Percentiles rank a stretch among this genome's conserved stretches.
These are phyloP conservation scores for Martes martes DNA, from an alignment of 2,113 vertebrate species.

Conservation along the genomic window DNA sequence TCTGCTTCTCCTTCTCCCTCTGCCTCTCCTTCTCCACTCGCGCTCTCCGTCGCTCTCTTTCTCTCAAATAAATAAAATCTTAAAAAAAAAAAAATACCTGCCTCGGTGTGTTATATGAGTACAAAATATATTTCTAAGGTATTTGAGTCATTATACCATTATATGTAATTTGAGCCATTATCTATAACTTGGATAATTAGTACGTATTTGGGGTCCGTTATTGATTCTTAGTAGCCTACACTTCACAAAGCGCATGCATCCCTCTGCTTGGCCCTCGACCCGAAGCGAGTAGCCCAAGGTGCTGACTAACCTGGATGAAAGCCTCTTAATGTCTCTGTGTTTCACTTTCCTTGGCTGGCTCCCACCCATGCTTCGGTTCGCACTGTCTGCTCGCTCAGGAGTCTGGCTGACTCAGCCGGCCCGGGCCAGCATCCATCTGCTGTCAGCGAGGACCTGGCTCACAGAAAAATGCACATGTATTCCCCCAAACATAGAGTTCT, in stretches of 20 bases:
- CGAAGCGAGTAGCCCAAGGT: not conserved
- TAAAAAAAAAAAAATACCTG: not conserved
- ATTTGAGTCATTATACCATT: not conserved
- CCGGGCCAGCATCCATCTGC: conserved; percentile 50
- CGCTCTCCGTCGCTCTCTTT: not conserved
- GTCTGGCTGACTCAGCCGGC: conserved; percentile 49
- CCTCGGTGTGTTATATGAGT: not conserved
- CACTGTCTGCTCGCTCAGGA: not conserved
- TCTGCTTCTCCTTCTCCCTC: not conserved
- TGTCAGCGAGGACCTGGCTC: conserved; percentile 29
- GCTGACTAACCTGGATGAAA: conserved; percentile 21
- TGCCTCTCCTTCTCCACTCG: not conserved
- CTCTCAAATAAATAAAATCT: not conserved
- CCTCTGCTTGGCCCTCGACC: not conserved
- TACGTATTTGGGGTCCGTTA: not conserved
- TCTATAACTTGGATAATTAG: not conserved
- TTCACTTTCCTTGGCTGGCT: not conserved
- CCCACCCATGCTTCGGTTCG: not conserved
- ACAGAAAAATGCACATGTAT: conserved; percentile 39
- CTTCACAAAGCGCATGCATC: not conserved
- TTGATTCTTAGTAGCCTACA: not conserved
- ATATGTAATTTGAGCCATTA: not conserved
- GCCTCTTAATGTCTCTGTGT: not conserved
- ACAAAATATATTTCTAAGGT: not conserved
- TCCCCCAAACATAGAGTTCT: conserved; percentile 57